Base-by-base conservation (phyloP, 2,888 invertebrate species). In the Rotaria magnacalcarata region DNA sequence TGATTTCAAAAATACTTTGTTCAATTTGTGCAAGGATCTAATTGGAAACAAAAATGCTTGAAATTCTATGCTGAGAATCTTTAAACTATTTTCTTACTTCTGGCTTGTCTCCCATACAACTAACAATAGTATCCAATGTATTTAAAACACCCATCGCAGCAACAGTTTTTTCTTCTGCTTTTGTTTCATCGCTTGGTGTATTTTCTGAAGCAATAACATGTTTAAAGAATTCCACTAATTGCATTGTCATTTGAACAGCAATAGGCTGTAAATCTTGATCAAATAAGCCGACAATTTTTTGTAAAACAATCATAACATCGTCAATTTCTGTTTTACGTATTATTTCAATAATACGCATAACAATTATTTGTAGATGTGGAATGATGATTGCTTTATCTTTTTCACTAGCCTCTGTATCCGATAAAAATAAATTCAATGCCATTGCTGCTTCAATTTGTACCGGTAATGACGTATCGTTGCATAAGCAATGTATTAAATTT, bases 361-460 rank as follows among this genome's bases (percentile, higher is more conserved):
- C 67, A 34, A 85, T 84, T 27, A 67, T 47, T 19, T 86, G 85
- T 19, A 87, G 52, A 54, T 85, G 67, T 52, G 87, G 85, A 52
- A 84, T 58, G 14, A 87, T 84, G 24, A 84, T 84, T 19, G 67
- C 60, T 14, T 54, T 90, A 90, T 88, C 89, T 43, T 85, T 84
- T 87, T 88, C 88, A 89, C 10, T 14, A 10, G 92, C 93, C 21
- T 93, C 93, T 91, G 98, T 97, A 80, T 95, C 94, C 87, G 94
- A 93, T 85, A 99, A 93, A 88, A 97, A 93, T 92, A 94, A 95
- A 91, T 98, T 96, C 43, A 99, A 92, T 11, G 96, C 96, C 89
- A 98, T 95, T 1, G 97, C 97, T 0, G 97, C 97, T 92, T 99
- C 97, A 8, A 97, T 96, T 92, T 95, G 95, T 1, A 98, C 98